phyloP scores from a whole-genome alignment of 2,113 vertebrate genomes.

The Corythornis vintsioides region DNA sequence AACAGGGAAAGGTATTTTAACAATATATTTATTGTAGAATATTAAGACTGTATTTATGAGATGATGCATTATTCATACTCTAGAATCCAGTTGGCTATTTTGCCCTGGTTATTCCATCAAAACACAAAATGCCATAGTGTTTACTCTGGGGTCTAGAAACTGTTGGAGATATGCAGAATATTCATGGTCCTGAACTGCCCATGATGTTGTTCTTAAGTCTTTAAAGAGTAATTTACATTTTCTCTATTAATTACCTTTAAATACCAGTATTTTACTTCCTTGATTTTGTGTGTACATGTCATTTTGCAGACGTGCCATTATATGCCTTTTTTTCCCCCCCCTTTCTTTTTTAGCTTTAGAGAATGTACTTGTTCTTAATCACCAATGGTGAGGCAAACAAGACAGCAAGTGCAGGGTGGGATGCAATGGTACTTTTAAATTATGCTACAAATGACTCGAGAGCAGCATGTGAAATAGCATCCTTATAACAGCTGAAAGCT shows the following conservation, averaged over 20 bases:
- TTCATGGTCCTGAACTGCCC: background rate
- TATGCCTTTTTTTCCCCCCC: no score
- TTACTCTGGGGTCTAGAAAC: background rate
- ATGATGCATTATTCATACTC: background rate
- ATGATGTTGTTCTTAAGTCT: background rate
- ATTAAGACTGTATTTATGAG: background rate
- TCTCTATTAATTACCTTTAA: background rate
- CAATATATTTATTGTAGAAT: background rate
- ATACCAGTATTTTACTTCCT: background rate
- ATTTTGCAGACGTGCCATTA: background rate
- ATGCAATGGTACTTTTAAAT: background rate
- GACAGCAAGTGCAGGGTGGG: background rate
- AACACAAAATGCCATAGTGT: background rate
- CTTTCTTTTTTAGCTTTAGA: background rate
- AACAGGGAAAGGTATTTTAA: background rate
- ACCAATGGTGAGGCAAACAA: background rate
- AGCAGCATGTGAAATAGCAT: background rate
- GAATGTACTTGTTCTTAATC: background rate
- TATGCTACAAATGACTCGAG: background rate
- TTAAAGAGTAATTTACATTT: background rate
- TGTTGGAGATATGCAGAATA: background rate
- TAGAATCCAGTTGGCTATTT: background rate
- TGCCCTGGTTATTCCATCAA: background rate
- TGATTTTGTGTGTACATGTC: background rate
- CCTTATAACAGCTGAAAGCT: background rate